Evolutionary conservation across 2,113 vertebrate genomes (phyloP), one percentile per base, ranked within the genome.

Genomic region (Aptenodytes forsteri): DNA sequence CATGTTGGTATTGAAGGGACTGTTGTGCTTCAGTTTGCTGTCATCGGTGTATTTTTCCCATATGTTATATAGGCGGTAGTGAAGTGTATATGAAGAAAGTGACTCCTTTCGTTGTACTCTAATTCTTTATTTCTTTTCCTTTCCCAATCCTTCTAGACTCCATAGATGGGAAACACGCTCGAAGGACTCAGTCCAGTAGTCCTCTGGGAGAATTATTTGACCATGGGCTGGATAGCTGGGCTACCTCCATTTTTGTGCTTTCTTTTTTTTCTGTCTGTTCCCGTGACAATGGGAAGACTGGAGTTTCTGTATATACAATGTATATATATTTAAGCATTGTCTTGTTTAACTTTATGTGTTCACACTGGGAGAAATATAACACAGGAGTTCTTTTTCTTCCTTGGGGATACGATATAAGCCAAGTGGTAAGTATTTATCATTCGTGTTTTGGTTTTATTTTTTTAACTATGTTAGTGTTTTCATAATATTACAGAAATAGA

Each of bases 341-440:
- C 85, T 96, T 98, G 67, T 94, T 98, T 95, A 98, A 97, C 59
- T 98, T 98, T 67, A 97, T 97, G 97, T 95, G 98, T 81, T 98
- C 97, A 34, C 98, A 98, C 78, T 98, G 97, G 98, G 98, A 98
- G 91, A 98, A 98, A 87, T 98, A 98, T 36, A 98, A 98, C 91
- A 98, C 98, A 65, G 97, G 97, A 81, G 93, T 98, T 76, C 97
- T 98, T 86, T 98, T 98, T 96, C 97, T 98, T 96, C 97, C 97
- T 61, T 98, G 97, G 97, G 93, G 95, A 97, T 98, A 98, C 8
- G 98, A 98, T 92, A 93, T 97, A 92, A 98, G 97, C 94, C 97
- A 98, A 96, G 92, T 97, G 96, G 98, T 98, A 91, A 98, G 98
- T 97, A 93, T 87, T 89, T 93, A 77, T 87, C 64, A 89, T 90